These are phyloP conservation scores for Linnaemya vulpina DNA, from an alignment of 2,888 invertebrate species.

Conservation along the genomic window DNA sequence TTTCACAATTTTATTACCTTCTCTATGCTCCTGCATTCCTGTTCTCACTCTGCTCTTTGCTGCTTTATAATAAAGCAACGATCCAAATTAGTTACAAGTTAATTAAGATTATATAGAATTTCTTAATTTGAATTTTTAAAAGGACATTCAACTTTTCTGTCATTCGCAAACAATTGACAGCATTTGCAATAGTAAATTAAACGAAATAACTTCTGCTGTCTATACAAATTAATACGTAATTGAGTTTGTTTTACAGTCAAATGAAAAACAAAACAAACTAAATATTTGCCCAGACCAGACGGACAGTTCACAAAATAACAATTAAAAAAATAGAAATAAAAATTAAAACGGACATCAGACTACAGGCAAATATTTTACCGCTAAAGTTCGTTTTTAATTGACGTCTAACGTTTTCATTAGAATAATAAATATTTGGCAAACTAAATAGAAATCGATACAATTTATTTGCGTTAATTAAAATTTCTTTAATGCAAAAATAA, in stretches of 20 bases:
- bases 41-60: no score
- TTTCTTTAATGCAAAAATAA: not conserved
- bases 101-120: conserved; percentile 16
- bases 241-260: conserved; percentile 6
- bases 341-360: not conserved
- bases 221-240: not conserved
- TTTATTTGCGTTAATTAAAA: not conserved
- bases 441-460: not conserved
- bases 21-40: no score
- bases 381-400: not conserved
- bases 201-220: not conserved
- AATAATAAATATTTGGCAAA: not conserved
- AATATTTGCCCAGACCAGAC: conserved; percentile 2
- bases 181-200: not conserved
- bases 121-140: not conserved
- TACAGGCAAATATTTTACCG: not conserved
- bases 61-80: no score
- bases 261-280: conserved; percentile 6
- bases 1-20: no score
- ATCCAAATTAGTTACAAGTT: not conserved
- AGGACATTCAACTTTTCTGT: conserved; percentile 7
- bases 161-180: conserved; percentile 2
- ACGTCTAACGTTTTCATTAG: not conserved
- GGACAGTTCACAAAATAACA: not conserved
- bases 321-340: not conserved